A percentile compares a stretch with the other conserved stretches of the same genome.
Conservation (phyloP, 2,888 invertebrate species). For the Hydrotaea cyrtoneurina region DNA sequence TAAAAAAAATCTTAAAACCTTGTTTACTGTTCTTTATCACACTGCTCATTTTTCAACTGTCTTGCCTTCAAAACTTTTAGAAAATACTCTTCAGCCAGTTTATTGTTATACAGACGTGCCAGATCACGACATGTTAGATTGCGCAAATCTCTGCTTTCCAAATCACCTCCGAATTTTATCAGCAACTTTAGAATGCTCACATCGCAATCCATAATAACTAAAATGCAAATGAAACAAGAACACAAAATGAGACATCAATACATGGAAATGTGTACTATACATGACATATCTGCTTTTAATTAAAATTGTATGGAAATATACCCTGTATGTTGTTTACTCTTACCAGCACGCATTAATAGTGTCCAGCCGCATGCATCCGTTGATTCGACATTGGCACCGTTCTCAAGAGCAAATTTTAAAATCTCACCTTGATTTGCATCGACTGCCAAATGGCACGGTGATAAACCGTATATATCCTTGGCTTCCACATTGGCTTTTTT, state of each 20-base stretch:
- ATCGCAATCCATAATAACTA: conserved; percentile 77
- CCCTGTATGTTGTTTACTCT: conserved; percentile 5
- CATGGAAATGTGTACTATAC: not conserved
- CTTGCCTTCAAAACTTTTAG: conserved; percentile 71
- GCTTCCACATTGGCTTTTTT: conserved; percentile 79
- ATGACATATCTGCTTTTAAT: conserved; percentile 21
- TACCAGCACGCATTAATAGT: conserved; percentile 78
- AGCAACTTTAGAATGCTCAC: conserved; percentile 76
- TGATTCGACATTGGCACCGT: conserved; percentile 77
- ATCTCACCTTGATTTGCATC: conserved; percentile 79
- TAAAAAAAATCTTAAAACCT: too few species aligned
- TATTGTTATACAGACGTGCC: conserved; percentile 75
- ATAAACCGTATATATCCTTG: conserved; percentile 77
- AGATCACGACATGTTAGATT: conserved; percentile 75
- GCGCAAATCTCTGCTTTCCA: conserved; percentile 72
- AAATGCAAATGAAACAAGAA: conserved; percentile 46
- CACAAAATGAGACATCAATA: too few species aligned
- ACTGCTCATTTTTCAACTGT: too few species aligned
- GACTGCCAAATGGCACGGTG: conserved; percentile 79
- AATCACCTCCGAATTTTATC: conserved; percentile 75
- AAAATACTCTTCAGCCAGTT: conserved; percentile 73
- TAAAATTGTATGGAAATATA: not conserved
- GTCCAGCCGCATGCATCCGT: conserved; percentile 78
- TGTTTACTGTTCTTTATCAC: too few species aligned
- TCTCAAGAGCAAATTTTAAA: conserved; percentile 78